phyloP scores from a whole-genome alignment of 2,113 vertebrate species.

The Myrmophylax atrothorax region DNA sequence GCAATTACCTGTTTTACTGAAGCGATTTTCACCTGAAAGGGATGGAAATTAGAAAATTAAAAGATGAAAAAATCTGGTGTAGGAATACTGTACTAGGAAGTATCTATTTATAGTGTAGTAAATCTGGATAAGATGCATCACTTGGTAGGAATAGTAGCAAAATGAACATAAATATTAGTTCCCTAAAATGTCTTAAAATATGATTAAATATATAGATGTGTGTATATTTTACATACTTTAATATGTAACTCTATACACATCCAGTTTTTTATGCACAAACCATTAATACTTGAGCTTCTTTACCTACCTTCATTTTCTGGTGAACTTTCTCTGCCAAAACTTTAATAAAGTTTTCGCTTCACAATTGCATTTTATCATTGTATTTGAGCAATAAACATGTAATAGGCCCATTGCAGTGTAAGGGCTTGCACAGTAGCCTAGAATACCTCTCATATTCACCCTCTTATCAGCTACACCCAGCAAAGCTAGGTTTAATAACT shows the following conservation, averaged over 20 bases:
- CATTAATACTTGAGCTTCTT: neutral
- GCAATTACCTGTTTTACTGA: conserved; percentile 67
- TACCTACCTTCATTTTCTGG: neutral
- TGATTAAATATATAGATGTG: neutral
- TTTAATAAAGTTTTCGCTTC: neutral
- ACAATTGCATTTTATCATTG: neutral
- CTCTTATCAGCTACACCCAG: neutral
- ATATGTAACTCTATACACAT: neutral
- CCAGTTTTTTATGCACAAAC: neutral
- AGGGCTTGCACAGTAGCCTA: neutral
- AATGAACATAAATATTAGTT: neutral
- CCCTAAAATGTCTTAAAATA: neutral
- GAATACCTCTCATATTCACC: neutral
- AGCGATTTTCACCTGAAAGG: conserved; percentile 66
- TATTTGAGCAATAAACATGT: neutral
- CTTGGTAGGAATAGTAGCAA: neutral
- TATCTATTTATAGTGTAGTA: conserved; percentile 27
- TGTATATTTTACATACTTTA: neutral
- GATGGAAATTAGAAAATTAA: conserved; percentile 58
- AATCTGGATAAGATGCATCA: neutral
- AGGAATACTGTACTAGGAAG: neutral
- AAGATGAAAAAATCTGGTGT: neutral
- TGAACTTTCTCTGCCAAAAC: neutral
- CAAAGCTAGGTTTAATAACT: neutral
- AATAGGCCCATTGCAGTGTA: neutral